Conservation (phyloP, 2,888 invertebrate genomes). For the Aethes cnicana region DNA sequence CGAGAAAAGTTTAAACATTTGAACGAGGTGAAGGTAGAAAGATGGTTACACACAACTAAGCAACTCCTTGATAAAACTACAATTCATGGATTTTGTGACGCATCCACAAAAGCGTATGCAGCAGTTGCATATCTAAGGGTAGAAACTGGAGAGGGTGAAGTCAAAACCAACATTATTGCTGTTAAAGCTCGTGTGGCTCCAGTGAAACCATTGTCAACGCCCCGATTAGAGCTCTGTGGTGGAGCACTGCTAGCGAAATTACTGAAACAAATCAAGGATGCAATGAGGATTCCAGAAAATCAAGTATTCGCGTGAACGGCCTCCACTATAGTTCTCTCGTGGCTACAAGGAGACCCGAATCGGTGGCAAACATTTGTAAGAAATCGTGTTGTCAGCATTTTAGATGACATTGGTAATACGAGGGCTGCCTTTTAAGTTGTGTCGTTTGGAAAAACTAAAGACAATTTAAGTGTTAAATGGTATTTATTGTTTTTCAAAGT, state of each 20-base stretch:
- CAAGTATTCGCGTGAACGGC: conserved; percentile 30
- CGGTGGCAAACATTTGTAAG: conserved; percentile 31
- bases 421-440: no score
- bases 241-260: conserved; percentile 25
- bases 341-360: conserved; percentile 30
- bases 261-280: conserved; percentile 22
- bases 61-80: conserved; percentile 9
- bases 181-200: conserved; percentile 23
- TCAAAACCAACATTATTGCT: conserved; percentile 6
- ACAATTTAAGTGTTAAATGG: no score
- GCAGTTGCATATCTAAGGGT: conserved; percentile 27
- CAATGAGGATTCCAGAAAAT: conserved; percentile 24
- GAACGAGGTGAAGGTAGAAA: conserved; percentile 8
- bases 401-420: conserved; percentile 1
- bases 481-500: no score
- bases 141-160: not conserved
- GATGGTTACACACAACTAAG: conserved; percentile 20
- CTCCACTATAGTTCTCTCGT: conserved; percentile 30
- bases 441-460: no score
- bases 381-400: conserved; percentile 29
- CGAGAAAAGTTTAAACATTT: conserved; percentile 8
- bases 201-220: conserved; percentile 16
- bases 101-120: conserved; percentile 20
- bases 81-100: conserved; percentile 30
- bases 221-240: conserved; percentile 25